Conservation (phyloP, 1,140 invertebrate genomes). For the Vanessa tameamea region DNA sequence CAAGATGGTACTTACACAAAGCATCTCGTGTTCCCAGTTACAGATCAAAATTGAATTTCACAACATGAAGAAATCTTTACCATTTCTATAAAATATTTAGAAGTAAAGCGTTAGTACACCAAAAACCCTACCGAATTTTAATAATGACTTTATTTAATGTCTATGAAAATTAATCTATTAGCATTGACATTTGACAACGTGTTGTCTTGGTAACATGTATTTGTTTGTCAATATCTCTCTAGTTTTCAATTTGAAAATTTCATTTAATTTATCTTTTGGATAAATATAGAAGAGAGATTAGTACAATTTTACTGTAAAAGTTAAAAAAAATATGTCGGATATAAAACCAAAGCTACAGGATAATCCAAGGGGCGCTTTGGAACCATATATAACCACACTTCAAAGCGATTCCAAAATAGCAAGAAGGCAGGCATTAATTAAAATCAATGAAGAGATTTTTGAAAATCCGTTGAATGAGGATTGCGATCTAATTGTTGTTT, state of each 20-base stretch:
- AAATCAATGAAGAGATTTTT: constrained; percentile 71
- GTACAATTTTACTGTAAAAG: background rate
- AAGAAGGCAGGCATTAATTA: constrained; percentile 60
- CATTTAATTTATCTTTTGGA: background rate
- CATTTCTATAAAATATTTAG: no score
- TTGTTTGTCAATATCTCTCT: constrained; percentile 40
- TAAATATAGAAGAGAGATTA: background rate
- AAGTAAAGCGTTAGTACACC: no score
- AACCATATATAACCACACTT: constrained; percentile 59
- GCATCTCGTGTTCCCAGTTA: no score
- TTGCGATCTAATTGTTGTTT: constrained; percentile 66
- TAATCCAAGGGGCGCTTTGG: constrained; percentile 57
- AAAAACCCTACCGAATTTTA: no score
- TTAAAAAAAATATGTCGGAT: constrained; percentile 34
- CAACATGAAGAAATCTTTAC: no score
- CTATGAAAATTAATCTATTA: background rate
- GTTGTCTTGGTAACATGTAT: constrained; percentile 39
- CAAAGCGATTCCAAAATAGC: constrained; percentile 72
- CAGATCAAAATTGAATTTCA: no score
- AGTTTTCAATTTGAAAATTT: background rate
- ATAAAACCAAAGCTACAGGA: constrained; percentile 52
- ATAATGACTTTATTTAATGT: no score
- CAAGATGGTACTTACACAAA: no score
- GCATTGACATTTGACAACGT: constrained; percentile 4
- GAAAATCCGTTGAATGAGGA: constrained; percentile 55